Conservation (phyloP, 2,888 invertebrate species). For the Lamellibrachia satsuma region DNA sequence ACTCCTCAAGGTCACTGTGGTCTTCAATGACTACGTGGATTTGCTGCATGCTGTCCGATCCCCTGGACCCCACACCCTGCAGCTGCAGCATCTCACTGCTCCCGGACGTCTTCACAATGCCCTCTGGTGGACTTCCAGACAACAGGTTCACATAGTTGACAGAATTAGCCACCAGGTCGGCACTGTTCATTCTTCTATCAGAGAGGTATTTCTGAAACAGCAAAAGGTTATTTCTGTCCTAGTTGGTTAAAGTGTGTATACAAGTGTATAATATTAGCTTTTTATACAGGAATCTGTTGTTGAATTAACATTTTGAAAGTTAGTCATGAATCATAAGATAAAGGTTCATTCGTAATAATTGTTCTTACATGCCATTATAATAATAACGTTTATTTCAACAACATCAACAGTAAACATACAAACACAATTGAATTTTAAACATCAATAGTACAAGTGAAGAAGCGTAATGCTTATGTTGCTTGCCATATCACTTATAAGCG, state of each 20-base stretch:
- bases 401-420: no score
- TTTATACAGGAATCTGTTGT: not conserved
- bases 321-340: not conserved
- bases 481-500: not conserved
- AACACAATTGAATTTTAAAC: no score
- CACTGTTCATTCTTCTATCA: not conserved
- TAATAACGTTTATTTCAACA: no score
- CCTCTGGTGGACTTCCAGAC: not conserved
- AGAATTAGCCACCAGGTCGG: not conserved
- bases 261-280: not conserved
- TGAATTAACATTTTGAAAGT: not conserved
- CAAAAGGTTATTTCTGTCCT: not conserved
- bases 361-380: no score
- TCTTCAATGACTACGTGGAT: not conserved
- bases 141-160: not conserved
- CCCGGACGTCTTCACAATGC: conserved; percentile 17
- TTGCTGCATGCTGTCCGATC: not conserved
- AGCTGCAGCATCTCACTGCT: not conserved
- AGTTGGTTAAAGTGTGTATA: not conserved
- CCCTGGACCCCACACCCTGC: not conserved
- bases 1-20: not conserved
- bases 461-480: not conserved
- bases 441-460: no score
- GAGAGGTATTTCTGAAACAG: not conserved
- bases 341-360: not conserved